These are phyloP conservation scores for Aurelia sp. DNA, from an alignment of 30 jellyfish, hydroid and myxozoan genomes.

Conservation along the genomic window DNA sequence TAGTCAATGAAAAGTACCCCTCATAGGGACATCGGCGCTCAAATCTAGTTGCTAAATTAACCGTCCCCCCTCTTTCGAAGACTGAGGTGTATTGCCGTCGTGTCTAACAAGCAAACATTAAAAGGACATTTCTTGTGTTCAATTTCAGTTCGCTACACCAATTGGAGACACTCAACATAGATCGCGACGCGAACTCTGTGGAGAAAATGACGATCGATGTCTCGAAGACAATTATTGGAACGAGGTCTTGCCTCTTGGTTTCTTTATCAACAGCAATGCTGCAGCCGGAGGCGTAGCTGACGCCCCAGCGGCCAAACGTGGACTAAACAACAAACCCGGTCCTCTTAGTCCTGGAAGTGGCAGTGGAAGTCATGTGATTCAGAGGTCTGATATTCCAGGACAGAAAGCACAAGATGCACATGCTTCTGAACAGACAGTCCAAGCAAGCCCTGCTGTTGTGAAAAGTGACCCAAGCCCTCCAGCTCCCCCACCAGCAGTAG, in stretches of 20 bases:
- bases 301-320: slow-evolving; percentile 47
- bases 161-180: slow-evolving; percentile 41
- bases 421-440: slow-evolving; percentile 60
- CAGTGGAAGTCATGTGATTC: slow-evolving; percentile 60
- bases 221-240: slow-evolving; percentile 70
- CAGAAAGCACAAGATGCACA: slow-evolving; percentile 63
- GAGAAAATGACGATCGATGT: slow-evolving; percentile 47
- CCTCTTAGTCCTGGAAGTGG: slow-evolving; percentile 71
- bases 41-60: too few species aligned
- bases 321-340: slow-evolving; percentile 27
- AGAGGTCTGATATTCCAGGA: slow-evolving; percentile 73
- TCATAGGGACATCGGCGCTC: too few species aligned
- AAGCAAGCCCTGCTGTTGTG: slow-evolving; percentile 56
- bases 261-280: slow-evolving; percentile 83
- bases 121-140: too few species aligned
- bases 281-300: slow-evolving; percentile 70
- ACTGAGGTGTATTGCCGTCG: too few species aligned
- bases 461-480: slow-evolving; percentile 48
- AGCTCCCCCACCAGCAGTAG: slow-evolving; percentile 39
- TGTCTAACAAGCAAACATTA: too few species aligned
- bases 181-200: slow-evolving; percentile 51
- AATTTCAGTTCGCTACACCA: slow-evolving; percentile 48
- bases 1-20: too few species aligned
- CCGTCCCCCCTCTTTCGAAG: too few species aligned
- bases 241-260: slow-evolving; percentile 79